Evolutionary conservation across 2,888 invertebrate genomes (phyloP).

Genomic region (Amphipyra berbera): DNA sequence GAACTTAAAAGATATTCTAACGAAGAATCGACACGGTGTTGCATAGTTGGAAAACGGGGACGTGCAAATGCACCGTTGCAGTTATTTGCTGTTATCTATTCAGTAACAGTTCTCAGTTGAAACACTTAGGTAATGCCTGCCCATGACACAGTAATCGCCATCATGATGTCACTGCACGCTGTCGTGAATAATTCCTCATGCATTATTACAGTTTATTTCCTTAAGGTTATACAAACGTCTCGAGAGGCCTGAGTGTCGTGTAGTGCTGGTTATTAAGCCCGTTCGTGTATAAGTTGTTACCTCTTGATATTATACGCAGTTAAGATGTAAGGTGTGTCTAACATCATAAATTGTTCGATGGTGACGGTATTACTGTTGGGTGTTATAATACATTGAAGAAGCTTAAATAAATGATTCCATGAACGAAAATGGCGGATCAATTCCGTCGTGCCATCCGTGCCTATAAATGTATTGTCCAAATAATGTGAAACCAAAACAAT

Average conservation of each 20-base stretch:
- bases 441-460: too few relatives aligned
- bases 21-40: slow-evolving; percentile 30
- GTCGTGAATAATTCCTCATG: slow-evolving; percentile 53
- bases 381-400: too few relatives aligned
- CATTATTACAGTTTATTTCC: slow-evolving; percentile 52
- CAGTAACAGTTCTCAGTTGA: slow-evolving; percentile 29
- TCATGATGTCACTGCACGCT: slow-evolving; percentile 64
- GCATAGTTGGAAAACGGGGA: slow-evolving; percentile 40
- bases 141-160: slow-evolving; percentile 66
- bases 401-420: too few relatives aligned
- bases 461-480: too few relatives aligned
- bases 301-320: slow-evolving; percentile 30
- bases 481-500: too few relatives aligned
- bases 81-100: slow-evolving; percentile 39
- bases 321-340: slow-evolving; percentile 15
- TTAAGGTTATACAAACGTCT: slow-evolving; percentile 51
- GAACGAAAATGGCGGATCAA: too few relatives aligned
- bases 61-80: slow-evolving; percentile 51
- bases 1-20: slow-evolving; percentile 25
- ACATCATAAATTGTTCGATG: slow-evolving; percentile 1
- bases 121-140: slow-evolving; percentile 57
- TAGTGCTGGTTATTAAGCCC: slow-evolving; percentile 1
- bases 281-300: slow-evolving; percentile 29
- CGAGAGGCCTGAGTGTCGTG: slow-evolving; percentile 36
- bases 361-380: slow-evolving; percentile 5